A percentile compares a stretch with the other conserved stretches of the same genome.
Evolutionary conservation across 2,113 vertebrate genomes (phyloP).

Genomic region (Cyprinodon variegatus): DNA sequence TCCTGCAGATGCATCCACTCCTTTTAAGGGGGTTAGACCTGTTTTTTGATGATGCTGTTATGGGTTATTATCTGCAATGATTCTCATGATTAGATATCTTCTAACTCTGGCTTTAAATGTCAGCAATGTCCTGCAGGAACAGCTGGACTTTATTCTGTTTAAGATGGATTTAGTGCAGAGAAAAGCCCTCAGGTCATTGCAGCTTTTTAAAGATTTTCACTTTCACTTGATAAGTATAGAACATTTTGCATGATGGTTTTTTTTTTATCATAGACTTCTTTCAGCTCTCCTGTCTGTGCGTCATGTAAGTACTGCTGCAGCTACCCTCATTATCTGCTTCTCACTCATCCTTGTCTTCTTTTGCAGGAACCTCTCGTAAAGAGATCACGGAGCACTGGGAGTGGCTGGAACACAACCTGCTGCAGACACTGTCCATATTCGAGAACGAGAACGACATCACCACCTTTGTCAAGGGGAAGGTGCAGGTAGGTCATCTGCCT

Average conservation of each 20-base stretch:
- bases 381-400: slow-evolving; percentile 99
- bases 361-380: slow-evolving; percentile 90
- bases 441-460: slow-evolving; percentile 98
- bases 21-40: no score
- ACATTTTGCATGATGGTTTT: background rate
- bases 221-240: background rate
- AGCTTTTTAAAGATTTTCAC: no score
- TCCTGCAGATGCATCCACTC: no score
- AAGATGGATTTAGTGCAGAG: no score
- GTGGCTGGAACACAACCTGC: slow-evolving; percentile 96
- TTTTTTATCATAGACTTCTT: background rate
- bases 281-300: background rate
- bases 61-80: no score
- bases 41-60: no score
- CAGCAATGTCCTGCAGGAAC: no score
- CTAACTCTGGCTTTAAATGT: no score
- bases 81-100: no score
- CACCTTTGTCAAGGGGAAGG: slow-evolving; percentile 97
- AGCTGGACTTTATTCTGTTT: no score
- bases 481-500: slow-evolving; percentile 84
- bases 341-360: background rate
- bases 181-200: no score
- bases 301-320: slow-evolving; percentile 1
- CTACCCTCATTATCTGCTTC: background rate
- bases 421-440: slow-evolving; percentile 98